phyloP scores from a whole-genome alignment of 2,888 invertebrate genomes.

The Anoplius nigerrimus region DNA sequence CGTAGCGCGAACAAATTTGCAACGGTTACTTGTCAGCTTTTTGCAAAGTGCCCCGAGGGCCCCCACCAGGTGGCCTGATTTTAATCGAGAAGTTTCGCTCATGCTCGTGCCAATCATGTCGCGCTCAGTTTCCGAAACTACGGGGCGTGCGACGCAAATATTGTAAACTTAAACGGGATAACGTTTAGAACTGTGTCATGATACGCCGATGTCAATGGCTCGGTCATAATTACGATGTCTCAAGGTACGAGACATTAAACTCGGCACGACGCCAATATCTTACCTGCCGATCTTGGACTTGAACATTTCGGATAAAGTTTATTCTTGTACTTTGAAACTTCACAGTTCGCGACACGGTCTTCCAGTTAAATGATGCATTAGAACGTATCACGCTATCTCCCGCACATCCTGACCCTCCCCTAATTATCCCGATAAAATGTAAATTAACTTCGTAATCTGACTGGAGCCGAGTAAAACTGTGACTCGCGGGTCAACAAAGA shows the following conservation, averaged over 20 bases:
- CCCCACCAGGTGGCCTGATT: too few relatives aligned
- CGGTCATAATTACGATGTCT: background rate
- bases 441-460: background rate
- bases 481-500: too few relatives aligned
- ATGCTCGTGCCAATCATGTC: too few relatives aligned
- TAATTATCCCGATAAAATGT: background rate
- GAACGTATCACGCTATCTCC: background rate
- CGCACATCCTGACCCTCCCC: background rate
- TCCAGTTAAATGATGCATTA: background rate
- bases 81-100: too few relatives aligned
- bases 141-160: too few relatives aligned
- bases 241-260: slow-evolving; percentile 3
- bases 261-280: slow-evolving; percentile 9
- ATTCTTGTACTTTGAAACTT: slow-evolving; percentile 20
- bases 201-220: background rate
- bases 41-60: too few relatives aligned
- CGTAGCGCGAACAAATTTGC: background rate
- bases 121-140: too few relatives aligned
- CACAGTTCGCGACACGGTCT: slow-evolving; percentile 9
- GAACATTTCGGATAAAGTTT: slow-evolving; percentile 2
- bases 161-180: background rate
- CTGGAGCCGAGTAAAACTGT: too few relatives aligned
- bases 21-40: too few relatives aligned
- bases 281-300: slow-evolving; percentile 9
- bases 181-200: background rate